phyloP scores from a whole-genome alignment of 2,113 vertebrate species.

The Cephalopholis sonnerati region DNA sequence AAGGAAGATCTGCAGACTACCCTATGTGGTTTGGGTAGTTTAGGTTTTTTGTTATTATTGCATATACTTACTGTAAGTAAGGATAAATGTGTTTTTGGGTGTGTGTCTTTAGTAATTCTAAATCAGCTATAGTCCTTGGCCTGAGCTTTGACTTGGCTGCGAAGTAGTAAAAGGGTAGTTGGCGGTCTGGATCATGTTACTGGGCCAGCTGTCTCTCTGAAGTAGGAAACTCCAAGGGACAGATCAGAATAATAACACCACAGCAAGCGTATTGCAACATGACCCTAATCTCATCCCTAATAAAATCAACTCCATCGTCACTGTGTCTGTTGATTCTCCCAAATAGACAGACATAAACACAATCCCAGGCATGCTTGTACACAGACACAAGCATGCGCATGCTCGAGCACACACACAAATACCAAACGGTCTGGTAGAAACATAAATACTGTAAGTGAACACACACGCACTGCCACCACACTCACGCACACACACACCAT shows the following conservation, averaged over 20 bases:
- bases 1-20: conserved; percentile 26
- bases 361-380: conserved; percentile 56
- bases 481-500: neutral
- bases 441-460: conserved; percentile 44
- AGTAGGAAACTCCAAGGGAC: conserved; percentile 67
- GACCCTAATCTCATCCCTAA: conserved; percentile 78
- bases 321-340: conserved; percentile 65
- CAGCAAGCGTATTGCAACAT: conserved; percentile 66
- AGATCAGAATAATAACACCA: conserved; percentile 70
- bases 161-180: conserved; percentile 60
- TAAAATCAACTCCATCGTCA: conserved; percentile 75
- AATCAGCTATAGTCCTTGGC: conserved; percentile 52
- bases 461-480: neutral
- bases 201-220: conserved; percentile 76
- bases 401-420: conserved; percentile 5
- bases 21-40: conserved; percentile 22
- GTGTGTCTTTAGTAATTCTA: conserved; percentile 39
- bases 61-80: conserved; percentile 21
- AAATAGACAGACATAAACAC: conserved; percentile 66
- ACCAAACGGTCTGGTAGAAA: conserved; percentile 8
- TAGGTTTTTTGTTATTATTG: conserved; percentile 16
- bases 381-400: conserved; percentile 29
- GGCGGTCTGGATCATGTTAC: conserved; percentile 79
- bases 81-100: conserved; percentile 14
- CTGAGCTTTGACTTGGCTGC: conserved; percentile 60